Evolutionary conservation across 2,797 vertebrate species (phyloP).

Genomic region (Prionace glauca): DNA sequence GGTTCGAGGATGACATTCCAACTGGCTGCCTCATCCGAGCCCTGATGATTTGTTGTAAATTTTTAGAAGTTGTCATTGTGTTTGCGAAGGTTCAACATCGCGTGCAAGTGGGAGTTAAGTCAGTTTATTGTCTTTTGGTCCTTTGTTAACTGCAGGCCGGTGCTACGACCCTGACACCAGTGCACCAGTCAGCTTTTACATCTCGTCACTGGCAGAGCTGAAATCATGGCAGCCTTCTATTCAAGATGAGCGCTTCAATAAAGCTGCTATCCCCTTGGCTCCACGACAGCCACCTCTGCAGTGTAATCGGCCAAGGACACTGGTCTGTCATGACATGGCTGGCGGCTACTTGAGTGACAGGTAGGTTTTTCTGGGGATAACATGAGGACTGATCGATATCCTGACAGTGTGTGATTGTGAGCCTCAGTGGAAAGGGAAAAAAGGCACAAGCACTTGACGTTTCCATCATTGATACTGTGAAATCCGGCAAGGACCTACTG

Average conservation of each 20-base stretch:
- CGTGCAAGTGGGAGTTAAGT: not conserved
- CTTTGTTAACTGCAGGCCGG: slow-evolving; percentile 54
- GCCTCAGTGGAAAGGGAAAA: not conserved
- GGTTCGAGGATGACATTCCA: not conserved
- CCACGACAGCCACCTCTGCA: slow-evolving; percentile 63
- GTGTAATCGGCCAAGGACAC: slow-evolving; percentile 57
- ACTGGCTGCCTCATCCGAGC: not conserved
- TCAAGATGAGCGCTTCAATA: slow-evolving; percentile 65
- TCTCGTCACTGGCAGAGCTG: slow-evolving; percentile 72
- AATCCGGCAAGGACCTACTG: not conserved
- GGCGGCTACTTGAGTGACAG: slow-evolving; percentile 88
- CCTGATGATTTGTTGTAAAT: not conserved
- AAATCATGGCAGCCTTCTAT: slow-evolving; percentile 65
- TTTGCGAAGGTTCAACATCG: not conserved
- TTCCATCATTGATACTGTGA: not conserved
- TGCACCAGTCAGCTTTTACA: slow-evolving; percentile 72
- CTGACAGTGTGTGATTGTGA: not conserved
- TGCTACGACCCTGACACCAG: slow-evolving; percentile 75
- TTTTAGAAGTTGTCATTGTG: not conserved
- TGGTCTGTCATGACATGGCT: slow-evolving; percentile 92
- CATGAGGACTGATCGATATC: not conserved
- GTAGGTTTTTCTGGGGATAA: slow-evolving; percentile 49
- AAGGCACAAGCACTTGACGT: not conserved
- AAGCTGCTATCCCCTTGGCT: slow-evolving; percentile 59
- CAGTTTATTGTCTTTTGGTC: slow-evolving; percentile 4